Conservation (phyloP, 1,140 invertebrate genomes). For the Octopus bimaculoides region DNA sequence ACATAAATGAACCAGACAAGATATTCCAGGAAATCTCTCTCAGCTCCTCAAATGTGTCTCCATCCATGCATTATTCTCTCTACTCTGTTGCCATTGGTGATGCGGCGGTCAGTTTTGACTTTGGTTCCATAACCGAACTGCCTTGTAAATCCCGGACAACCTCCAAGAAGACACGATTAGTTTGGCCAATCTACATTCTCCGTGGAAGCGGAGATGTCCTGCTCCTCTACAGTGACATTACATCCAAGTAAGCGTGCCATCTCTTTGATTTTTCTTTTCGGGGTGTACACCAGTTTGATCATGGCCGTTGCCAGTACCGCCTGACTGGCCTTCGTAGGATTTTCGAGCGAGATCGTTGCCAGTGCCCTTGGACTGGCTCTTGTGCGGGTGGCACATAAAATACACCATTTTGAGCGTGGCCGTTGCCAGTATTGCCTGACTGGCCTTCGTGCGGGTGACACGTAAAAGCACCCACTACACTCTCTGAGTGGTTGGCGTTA, state of each 20-base stretch:
- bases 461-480: no score
- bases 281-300: no score
- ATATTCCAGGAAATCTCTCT: constrained; percentile 47
- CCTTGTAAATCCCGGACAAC: constrained; percentile 22
- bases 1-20: constrained; percentile 49
- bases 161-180: constrained; percentile 37
- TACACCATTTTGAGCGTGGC: no score
- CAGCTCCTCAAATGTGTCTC: constrained; percentile 28
- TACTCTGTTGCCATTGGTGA: constrained; percentile 69
- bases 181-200: constrained; percentile 77
- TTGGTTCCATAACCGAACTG: constrained; percentile 63
- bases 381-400: no score
- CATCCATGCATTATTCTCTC: constrained; percentile 36
- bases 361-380: no score
- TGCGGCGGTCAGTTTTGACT: constrained; percentile 80
- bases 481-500: no score
- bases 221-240: constrained; percentile 62
- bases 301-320: no score
- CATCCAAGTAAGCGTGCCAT: constrained; percentile 35
- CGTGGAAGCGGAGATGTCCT: constrained; percentile 76
- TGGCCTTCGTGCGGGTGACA: no score
- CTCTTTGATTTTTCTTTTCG: neutral
- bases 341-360: no score
- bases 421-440: no score
- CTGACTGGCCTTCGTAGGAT: no score